These are phyloP conservation scores for Aramus guarauna DNA, from an alignment of 2,113 vertebrate genomes.

Conservation along the genomic window DNA sequence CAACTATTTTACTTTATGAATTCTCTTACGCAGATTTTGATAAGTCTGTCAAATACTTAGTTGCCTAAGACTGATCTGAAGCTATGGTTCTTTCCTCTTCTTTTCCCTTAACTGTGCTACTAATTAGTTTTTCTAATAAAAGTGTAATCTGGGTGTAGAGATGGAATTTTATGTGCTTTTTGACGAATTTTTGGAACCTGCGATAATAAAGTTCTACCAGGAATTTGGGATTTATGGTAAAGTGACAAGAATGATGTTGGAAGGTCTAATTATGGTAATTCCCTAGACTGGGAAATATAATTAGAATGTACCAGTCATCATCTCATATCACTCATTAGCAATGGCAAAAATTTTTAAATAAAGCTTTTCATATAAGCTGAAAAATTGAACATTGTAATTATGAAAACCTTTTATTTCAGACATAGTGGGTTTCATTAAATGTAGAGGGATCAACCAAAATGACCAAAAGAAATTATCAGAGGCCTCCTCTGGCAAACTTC, in stretches of 20 bases:
- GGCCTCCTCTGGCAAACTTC: not conserved
- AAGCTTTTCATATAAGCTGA: not conserved
- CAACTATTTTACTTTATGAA: not conserved
- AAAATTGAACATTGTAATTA: not conserved
- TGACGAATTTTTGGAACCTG: not conserved
- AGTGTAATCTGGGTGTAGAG: not conserved
- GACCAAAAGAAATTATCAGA: not conserved
- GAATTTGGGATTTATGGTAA: not conserved
- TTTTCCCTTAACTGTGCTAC: not conserved
- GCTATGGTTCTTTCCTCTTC: not conserved
- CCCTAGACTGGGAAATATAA: conserved; percentile 1
- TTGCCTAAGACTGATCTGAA: not conserved
- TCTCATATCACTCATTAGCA: conserved; percentile 5
- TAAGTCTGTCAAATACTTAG: not conserved
- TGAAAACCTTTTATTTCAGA: not conserved
- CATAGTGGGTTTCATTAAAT: not conserved
- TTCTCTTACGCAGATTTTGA: not conserved
- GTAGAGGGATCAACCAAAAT: not conserved
- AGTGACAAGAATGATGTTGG: not conserved
- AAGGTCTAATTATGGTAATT: conserved; percentile 7
- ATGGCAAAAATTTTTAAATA: not conserved
- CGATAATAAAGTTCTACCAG: not conserved
- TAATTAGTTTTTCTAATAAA: conserved; percentile 8
- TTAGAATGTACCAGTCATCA: conserved; percentile 4
- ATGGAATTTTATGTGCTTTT: not conserved